A percentile compares a stretch with the other conserved stretches of the same genome.
These are phyloP conservation scores for Anolis sagrei DNA, from an alignment of 2,113 vertebrate genomes.

Conservation along the genomic window DNA sequence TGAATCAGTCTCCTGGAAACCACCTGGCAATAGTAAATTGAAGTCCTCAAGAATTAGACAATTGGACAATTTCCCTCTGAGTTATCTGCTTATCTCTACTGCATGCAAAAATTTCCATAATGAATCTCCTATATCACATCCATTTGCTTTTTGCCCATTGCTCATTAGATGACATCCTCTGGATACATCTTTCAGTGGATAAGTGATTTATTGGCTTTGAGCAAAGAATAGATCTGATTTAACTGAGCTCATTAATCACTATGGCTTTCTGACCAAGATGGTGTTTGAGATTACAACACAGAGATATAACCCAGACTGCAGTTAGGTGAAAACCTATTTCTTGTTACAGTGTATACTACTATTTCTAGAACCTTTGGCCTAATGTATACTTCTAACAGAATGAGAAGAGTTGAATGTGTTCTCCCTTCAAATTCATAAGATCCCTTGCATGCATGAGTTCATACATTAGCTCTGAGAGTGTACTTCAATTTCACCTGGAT, in stretches of 20 bases:
- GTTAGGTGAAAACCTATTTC: too few species aligned
- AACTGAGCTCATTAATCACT: not conserved
- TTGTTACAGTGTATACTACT: too few species aligned
- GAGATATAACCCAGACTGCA: not conserved
- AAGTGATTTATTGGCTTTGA: not conserved
- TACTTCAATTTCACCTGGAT: not conserved
- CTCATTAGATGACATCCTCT: not conserved
- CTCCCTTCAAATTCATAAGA: too few species aligned
- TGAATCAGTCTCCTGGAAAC: not conserved
- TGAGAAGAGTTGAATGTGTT: too few species aligned
- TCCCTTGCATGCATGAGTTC: too few species aligned
- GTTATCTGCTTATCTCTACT: not conserved
- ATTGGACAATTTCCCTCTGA: not conserved
- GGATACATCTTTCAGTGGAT: not conserved
- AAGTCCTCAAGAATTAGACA: not conserved
- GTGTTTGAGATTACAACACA: not conserved
- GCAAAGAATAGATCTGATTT: conserved; percentile 4
- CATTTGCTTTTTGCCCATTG: not conserved
- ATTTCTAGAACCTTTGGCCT: too few species aligned
- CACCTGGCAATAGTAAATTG: not conserved
- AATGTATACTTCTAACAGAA: too few species aligned
- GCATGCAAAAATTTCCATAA: not conserved
- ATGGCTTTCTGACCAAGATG: not conserved
- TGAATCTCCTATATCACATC: not conserved
- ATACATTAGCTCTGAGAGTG: not conserved